Conservation (phyloP, 2,113 vertebrate species). For the Larimichthys crocea region DNA sequence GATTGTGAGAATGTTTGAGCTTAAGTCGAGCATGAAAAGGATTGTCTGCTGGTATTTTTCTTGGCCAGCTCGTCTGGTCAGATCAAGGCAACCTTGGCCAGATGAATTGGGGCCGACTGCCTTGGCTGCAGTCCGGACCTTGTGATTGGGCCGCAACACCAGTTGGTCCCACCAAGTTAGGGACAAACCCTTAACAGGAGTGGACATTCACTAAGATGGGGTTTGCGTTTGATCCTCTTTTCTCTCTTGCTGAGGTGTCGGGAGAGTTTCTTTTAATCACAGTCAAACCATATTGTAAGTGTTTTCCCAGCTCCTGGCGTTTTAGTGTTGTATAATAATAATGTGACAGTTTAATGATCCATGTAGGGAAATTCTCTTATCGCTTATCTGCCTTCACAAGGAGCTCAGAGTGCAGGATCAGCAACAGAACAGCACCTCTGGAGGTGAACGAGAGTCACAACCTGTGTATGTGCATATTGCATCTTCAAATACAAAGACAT, state of each 20-base stretch:
- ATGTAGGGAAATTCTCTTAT: conserved; percentile 9
- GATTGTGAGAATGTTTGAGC: conserved; percentile 72
- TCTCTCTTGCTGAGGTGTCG: conserved; percentile 31
- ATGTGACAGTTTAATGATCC: conserved; percentile 23
- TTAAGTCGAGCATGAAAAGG: conserved; percentile 79
- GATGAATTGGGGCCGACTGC: conserved; percentile 54
- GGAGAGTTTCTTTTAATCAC: conserved; percentile 44
- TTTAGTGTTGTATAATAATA: conserved; percentile 35
- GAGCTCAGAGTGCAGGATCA: conserved; percentile 8
- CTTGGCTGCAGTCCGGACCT: conserved; percentile 51
- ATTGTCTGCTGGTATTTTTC: conserved; percentile 80
- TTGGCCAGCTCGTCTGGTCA: conserved; percentile 69
- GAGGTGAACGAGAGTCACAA: background rate
- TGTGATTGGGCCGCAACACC: conserved; percentile 65
- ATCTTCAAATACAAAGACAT: no score
- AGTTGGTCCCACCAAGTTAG: conserved; percentile 45
- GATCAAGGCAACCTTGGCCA: conserved; percentile 68
- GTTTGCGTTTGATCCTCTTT: conserved; percentile 49
- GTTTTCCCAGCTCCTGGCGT: conserved; percentile 41
- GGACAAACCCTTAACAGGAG: conserved; percentile 24
- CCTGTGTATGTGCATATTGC: background rate
- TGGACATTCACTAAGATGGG: conserved; percentile 32
- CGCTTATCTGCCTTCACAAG: conserved; percentile 7
- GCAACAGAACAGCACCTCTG: background rate
- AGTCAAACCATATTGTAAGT: conserved; percentile 30